Conservation (phyloP, 2,797 vertebrate genomes). For the Squalus acanthias region DNA sequence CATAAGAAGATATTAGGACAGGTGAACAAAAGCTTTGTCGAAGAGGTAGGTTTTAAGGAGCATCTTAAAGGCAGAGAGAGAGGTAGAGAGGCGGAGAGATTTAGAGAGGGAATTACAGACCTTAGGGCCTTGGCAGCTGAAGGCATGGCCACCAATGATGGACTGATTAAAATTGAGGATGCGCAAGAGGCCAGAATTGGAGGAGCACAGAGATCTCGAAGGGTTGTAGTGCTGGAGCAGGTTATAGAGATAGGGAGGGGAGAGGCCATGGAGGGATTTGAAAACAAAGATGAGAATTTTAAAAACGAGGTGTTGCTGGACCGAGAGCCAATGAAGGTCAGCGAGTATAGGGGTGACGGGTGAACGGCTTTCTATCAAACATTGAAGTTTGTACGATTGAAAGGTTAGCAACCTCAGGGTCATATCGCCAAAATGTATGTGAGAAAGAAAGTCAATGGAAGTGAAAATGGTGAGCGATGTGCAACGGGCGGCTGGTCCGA, state of each 20-base stretch:
- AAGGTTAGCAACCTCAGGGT: neutral
- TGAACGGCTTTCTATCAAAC: neutral
- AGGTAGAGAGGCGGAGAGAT: neutral
- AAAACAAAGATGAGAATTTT: neutral
- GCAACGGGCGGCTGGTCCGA: too few relatives aligned
- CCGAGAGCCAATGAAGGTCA: neutral
- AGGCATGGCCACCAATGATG: neutral
- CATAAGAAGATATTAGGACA: neutral
- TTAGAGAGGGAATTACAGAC: neutral
- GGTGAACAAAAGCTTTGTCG: neutral
- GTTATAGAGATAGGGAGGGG: neutral
- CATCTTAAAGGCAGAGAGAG: too few relatives aligned
- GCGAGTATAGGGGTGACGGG: neutral
- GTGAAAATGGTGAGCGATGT: neutral
- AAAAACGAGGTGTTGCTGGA: neutral
- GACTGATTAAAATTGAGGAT: neutral
- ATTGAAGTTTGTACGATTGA: neutral
- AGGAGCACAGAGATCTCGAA: too few relatives aligned
- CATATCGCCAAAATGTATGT: neutral
- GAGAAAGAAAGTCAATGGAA: neutral
- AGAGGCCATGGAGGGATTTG: neutral
- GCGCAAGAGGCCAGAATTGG: neutral
- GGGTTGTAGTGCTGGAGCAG: neutral
- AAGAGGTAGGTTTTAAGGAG: neutral
- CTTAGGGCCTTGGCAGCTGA: neutral